Evolutionary conservation across 2,113 vertebrate genomes (phyloP).

Genomic region (Machaerirhynchus nigripectus): DNA sequence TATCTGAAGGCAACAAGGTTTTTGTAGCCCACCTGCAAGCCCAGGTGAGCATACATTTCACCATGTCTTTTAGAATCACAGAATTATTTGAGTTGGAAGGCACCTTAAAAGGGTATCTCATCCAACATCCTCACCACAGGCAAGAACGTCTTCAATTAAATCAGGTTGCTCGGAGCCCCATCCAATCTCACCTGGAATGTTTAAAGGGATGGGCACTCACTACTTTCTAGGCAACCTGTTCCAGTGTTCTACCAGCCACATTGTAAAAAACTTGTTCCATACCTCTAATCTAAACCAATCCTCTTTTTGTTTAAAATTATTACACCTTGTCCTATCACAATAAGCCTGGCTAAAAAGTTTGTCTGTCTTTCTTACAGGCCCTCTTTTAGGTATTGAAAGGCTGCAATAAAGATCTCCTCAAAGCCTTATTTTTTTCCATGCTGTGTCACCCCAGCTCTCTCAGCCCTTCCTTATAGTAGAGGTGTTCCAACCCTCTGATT

Average conservation of each 20-base stretch:
- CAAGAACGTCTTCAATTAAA: background rate
- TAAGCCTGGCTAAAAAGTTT: background rate
- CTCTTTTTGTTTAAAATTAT: background rate
- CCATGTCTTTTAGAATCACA: background rate
- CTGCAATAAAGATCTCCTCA: background rate
- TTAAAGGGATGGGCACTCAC: background rate
- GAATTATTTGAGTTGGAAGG: background rate
- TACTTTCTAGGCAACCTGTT: background rate
- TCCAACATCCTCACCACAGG: accelerated
- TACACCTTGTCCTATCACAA: background rate
- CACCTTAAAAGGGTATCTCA: background rate
- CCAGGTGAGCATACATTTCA: background rate
- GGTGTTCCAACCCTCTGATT: background rate
- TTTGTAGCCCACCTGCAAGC: background rate
- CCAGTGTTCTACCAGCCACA: background rate
- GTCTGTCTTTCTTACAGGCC: background rate
- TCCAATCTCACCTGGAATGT: background rate
- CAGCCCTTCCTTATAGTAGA: background rate
- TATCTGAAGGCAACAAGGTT: background rate
- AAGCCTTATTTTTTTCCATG: background rate
- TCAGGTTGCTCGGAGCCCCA: background rate
- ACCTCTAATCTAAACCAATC: background rate
- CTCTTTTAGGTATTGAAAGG: background rate
- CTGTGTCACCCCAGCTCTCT: background rate
- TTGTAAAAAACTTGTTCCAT: background rate